Percentiles rank a stretch among this genome's conserved stretches.
Conservation (phyloP, 2,113 vertebrate genomes). For the Rhinogobius similis region DNA sequence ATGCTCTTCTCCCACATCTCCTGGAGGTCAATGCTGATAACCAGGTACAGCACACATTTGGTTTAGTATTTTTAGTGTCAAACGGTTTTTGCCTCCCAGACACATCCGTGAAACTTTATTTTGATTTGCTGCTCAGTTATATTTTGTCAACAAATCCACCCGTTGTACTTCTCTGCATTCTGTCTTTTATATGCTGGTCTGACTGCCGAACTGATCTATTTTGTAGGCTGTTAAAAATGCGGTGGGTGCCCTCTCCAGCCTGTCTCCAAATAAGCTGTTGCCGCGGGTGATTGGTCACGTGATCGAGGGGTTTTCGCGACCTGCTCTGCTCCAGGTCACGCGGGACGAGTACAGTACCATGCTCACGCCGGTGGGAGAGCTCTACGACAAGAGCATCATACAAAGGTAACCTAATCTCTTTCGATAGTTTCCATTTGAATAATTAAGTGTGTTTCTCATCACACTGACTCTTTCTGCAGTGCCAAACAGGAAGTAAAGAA, state of each 20-base stretch:
- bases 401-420: conserved; percentile 80
- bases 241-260: conserved; percentile 83
- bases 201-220: no score
- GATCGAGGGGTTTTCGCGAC: conserved; percentile 80
- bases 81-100: no score
- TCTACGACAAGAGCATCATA: conserved; percentile 94
- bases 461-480: conserved; percentile 62
- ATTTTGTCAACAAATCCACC: no score
- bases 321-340: conserved; percentile 84
- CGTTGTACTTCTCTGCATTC: no score
- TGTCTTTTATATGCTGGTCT: no score
- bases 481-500: conserved; percentile 96
- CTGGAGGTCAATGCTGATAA: conserved; percentile 76
- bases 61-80: neutral
- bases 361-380: conserved; percentile 87
- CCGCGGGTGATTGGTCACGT: conserved; percentile 86
- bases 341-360: conserved; percentile 92
- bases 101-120: no score
- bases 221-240: conserved; percentile 83
- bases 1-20: conserved; percentile 83
- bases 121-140: no score
- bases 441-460: neutral
- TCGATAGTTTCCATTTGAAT: neutral
- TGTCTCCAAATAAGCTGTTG: conserved; percentile 87
- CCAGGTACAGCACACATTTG: conserved; percentile 74